Percentiles rank a stretch among this genome's conserved stretches.
phyloP scores from a whole-genome alignment of 2,888 invertebrate genomes.

The Polietes domitor region DNA sequence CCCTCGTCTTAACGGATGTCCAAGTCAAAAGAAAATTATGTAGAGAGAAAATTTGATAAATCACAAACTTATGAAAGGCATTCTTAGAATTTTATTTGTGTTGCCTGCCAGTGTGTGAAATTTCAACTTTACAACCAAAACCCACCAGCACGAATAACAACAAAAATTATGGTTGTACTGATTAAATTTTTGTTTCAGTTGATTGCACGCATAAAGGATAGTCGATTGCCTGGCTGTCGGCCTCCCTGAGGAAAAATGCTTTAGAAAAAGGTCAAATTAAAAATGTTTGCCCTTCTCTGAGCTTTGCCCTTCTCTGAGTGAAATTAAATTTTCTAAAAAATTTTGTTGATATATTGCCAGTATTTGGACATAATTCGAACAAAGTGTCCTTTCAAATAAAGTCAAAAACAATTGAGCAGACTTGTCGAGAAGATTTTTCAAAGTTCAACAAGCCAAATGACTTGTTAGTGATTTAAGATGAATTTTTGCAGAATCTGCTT shows the following conservation, averaged over 20 bases:
- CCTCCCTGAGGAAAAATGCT: not conserved
- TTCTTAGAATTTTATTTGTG: not conserved
- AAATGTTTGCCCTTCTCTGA: not conserved
- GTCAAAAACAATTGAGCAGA: too few species aligned
- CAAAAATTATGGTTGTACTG: not conserved
- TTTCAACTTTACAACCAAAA: too few species aligned
- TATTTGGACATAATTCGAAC: too few species aligned
- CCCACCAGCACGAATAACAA: too few species aligned
- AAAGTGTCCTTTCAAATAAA: too few species aligned
- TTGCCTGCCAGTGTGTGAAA: too few species aligned
- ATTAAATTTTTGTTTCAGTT: not conserved
- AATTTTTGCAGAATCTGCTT: too few species aligned
- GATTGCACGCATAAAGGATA: not conserved
- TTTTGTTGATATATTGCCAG: too few species aligned
- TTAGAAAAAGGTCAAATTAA: not conserved
- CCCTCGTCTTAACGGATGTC: not conserved
- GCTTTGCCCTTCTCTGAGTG: not conserved
- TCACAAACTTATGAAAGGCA: not conserved
- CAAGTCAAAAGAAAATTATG: constrained; percentile 18
- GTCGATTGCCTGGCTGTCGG: not conserved
- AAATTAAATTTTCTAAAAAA: not conserved
- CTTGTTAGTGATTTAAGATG: too few species aligned
- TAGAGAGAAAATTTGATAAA: not conserved
- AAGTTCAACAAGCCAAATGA: too few species aligned
- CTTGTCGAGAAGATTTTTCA: too few species aligned